Evolutionary conservation across 1,140 invertebrate species (phyloP), one percentile per base, ranked within the genome.

Genomic region (Drosophila lowei): DNA sequence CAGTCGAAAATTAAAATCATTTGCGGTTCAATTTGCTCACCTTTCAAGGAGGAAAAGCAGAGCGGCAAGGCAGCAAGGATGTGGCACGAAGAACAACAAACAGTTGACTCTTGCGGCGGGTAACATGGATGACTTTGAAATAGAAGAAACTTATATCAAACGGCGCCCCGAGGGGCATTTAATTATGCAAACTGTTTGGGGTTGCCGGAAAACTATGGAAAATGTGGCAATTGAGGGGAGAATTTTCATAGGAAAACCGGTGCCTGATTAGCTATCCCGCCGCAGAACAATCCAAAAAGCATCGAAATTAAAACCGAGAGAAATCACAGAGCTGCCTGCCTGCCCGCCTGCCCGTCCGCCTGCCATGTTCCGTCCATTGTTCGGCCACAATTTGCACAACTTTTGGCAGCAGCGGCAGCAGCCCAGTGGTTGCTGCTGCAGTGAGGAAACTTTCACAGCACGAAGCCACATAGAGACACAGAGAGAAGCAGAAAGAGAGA

Each of bases 311-410:
- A 83, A 84, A 72, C 60, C 63, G 67, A 38, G 67, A 86, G 77
- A 88, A 85, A 85, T 85, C 81, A 85, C 81, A 85, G 76, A 75
- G 67, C 47, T 50, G 59, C 73, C 34, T 5, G 34, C 30, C 30
- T 9, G 28, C 28, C 28, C 7, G 28, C 25, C 25, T 7, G n/a
- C n/a, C n/a, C n/a, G n/a, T 6, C 25, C 6, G 25, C 25, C 25
- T 9, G 30, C 30, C 30, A 30, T 30, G 30, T 25, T 25, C 34
- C 77, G 47, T 71, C 67, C 64, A 81, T 86, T 81, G 73, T 86
- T 77, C 64, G 58, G 65, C 77, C 81, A 88, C 83, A 81, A 85
- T 85, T 85, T 85, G 77, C 74, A 74, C 81, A 85, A 85, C 81
- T 85, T 85, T 85, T 78, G 73, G 72, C 72, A 76, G 72, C 11